Percentiles rank a stretch among this genome's conserved stretches.
Evolutionary conservation across 35 echinoderm and acorn worm genomes (phyloP).

Genomic region (Diadema setosum): DNA sequence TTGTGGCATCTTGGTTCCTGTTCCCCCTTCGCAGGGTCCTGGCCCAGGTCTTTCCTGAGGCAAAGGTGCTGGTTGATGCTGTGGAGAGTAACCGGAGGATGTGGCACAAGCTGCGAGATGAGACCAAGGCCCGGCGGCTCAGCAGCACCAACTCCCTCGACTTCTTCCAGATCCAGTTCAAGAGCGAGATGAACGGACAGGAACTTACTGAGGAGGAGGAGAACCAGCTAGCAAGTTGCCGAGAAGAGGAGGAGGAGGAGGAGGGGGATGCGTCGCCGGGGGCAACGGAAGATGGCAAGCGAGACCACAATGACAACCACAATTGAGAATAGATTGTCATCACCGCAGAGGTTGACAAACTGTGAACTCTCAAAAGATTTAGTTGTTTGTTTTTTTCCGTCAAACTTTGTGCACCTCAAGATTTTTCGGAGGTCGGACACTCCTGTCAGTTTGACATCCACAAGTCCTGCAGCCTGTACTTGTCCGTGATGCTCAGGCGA

Average conservation of each 20-base stretch:
- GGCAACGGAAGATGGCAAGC: background rate
- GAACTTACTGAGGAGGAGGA: constrained; percentile 1
- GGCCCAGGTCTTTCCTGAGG: constrained; percentile 56
- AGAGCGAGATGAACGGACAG: constrained; percentile 23
- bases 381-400: too few relatives aligned
- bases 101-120: constrained; percentile 70
- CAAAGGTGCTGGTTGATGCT: constrained; percentile 30
- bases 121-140: constrained; percentile 68
- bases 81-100: constrained; percentile 73
- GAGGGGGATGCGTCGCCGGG: constrained; percentile 4
- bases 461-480: too few relatives aligned
- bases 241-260: background rate
- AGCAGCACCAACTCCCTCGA: constrained; percentile 98
- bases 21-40: constrained; percentile 62
- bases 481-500: too few relatives aligned
- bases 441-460: too few relatives aligned
- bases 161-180: constrained; percentile 87
- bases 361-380: too few relatives aligned
- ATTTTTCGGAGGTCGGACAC: too few relatives aligned
- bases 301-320: background rate
- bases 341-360: too few relatives aligned
- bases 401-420: too few relatives aligned
- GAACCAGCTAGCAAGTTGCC: too few relatives aligned
- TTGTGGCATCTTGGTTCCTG: too few relatives aligned
- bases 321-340: background rate